Percentiles rank a stretch among this genome's conserved stretches.
These are phyloP conservation scores for Alviniconcha strummeri DNA, from an alignment of 2,888 invertebrate species.

Conservation along the genomic window DNA sequence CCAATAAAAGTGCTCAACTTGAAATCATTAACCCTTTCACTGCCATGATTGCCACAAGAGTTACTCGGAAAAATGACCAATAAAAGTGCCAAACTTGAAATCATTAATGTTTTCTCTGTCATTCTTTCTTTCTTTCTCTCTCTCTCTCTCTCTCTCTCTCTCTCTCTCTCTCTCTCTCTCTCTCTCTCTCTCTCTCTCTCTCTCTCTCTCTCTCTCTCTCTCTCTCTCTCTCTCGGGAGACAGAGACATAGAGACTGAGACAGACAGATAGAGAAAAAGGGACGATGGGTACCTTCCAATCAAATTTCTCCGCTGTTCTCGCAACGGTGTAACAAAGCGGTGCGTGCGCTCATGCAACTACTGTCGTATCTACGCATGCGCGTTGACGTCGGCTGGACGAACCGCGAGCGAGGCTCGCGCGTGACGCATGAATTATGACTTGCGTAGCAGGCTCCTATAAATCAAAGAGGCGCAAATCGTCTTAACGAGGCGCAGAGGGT, in stretches of 20 bases:
- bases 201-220: no score
- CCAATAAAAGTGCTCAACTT: no score
- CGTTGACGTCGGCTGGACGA: conserved; percentile 2
- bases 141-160: no score
- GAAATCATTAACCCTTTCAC: no score
- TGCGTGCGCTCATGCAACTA: background rate
- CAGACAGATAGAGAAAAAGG: background rate
- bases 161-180: no score
- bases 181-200: no score
- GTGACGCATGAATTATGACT: conserved; percentile 21
- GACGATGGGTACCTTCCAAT: background rate
- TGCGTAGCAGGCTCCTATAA: background rate
- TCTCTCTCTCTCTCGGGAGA: background rate
- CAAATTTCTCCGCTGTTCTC: no score
- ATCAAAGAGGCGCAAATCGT: conserved; percentile 10
- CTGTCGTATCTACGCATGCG: conserved; percentile 10
- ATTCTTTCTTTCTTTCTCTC: no score
- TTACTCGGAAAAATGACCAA: no score
- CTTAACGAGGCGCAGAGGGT: background rate
- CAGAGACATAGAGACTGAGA: background rate
- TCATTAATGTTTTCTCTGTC: no score
- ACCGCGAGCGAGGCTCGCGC: conserved; percentile 1
- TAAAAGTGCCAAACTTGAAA: no score
- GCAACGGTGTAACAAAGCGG: background rate
- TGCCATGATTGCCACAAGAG: no score